Base-by-base conservation (phyloP, 2,113 vertebrate species). In the Pterocles gutturalis region DNA sequence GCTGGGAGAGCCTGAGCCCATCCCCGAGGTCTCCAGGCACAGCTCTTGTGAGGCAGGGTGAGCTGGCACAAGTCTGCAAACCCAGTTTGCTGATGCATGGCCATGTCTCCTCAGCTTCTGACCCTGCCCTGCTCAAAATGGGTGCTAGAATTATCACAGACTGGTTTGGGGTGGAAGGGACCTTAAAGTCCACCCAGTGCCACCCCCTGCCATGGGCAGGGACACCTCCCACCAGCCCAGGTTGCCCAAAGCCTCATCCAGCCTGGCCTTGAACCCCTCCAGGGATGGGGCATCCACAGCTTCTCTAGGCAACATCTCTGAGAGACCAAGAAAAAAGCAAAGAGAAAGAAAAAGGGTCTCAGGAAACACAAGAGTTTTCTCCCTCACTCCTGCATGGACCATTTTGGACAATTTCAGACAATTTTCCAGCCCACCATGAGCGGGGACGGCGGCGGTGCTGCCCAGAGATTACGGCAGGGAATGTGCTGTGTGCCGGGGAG, bases 401-500 rank as follows among this genome's bases (percentile, higher is more conserved):
- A 4, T 16, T 46, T 53, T 3, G 28, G 45, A 46, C 41, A 41
- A 41, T 41, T 41, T 41, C 41, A 41, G 41, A 41, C 13, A 13
- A 41, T 41, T 41, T 41, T 41, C 41, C 41, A 41, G 87, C 41
- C 38, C 2, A 9, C 54, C 4, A 4, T 0, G 17, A 55, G 61
- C 54, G 2, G 2, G 61, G 83, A 28, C 1, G 0, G 51, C 0
- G 7, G 61, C 18, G 3, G 45, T 1, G 2, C 36, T 60, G 55
- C 29, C 19, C 3, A 41, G 41, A 41, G 65, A 14, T 38, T 26
- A 2, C 1, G 1, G n/a, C 17, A 12, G 43, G 28, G 29, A 41
- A 43, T 8, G 46, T 66, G 33, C 65, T 14, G 57, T 0, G 11
- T 31, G 33, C 62, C 13, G 33, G 17, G 60, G 25, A 54, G 31